Evolutionary conservation across 2,113 vertebrate species (phyloP).

Genomic region (Podarcis cretensis): DNA sequence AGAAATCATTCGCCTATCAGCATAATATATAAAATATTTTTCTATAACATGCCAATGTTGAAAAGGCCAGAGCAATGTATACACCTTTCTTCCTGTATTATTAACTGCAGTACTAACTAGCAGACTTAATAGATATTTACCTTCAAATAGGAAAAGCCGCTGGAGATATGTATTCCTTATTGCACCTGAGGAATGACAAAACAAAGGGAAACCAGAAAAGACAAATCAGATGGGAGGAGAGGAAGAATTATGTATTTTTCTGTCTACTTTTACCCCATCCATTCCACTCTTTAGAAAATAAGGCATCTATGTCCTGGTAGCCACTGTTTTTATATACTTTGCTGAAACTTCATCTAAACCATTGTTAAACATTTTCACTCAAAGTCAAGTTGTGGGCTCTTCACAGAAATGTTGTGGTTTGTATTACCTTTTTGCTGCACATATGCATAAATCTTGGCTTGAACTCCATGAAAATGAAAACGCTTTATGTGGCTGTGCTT

Average conservation of each 20-base stretch:
- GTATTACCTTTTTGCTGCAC: slow-evolving; percentile 60
- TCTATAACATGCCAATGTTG: no score
- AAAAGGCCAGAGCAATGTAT: not conserved
- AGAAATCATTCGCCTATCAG: not conserved
- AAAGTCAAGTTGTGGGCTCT: not conserved
- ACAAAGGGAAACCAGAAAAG: not conserved
- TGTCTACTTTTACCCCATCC: not conserved
- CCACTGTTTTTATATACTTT: not conserved
- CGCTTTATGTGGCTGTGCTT: slow-evolving; percentile 39
- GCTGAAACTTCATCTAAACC: not conserved
- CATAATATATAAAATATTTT: not conserved
- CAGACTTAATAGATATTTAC: not conserved
- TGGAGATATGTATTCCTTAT: not conserved
- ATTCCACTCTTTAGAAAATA: no score
- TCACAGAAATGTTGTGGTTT: not conserved
- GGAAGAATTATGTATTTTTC: not conserved
- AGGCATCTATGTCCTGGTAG: not conserved
- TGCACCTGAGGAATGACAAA: not conserved
- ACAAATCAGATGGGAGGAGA: no score
- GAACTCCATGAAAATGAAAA: slow-evolving; percentile 57
- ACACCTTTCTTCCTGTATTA: not conserved
- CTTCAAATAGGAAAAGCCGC: not conserved
- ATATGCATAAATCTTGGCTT: slow-evolving; percentile 65
- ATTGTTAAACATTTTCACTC: not conserved
- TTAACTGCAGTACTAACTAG: not conserved